These are phyloP conservation scores for Ethmia dodecea DNA, from an alignment of 2,888 invertebrate species.

Conservation along the genomic window DNA sequence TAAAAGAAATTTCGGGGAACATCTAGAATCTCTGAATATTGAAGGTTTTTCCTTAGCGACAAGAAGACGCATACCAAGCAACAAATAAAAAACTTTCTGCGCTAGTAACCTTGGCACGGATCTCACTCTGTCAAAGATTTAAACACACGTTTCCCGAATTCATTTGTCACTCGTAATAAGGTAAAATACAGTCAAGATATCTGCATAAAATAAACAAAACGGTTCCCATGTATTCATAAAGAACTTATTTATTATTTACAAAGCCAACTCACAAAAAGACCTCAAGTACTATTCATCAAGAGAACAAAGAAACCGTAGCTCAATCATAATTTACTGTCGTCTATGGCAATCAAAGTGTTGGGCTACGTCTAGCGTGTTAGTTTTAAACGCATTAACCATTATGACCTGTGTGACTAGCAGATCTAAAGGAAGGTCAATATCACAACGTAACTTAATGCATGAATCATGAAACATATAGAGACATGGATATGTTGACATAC, in stretches of 20 bases:
- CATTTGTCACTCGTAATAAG: conserved; percentile 42
- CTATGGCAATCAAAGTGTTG: conserved; percentile 18
- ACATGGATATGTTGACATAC: conserved; percentile 2
- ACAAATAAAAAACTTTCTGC: conserved; percentile 6
- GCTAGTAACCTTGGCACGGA: conserved; percentile 42
- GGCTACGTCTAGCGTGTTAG: conserved; percentile 21
- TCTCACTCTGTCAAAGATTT: conserved; percentile 38
- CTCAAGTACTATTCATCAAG: conserved; percentile 21
- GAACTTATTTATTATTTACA: conserved; percentile 1
- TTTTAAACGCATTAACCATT: conserved; percentile 12
- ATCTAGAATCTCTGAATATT: no score
- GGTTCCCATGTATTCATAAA: conserved; percentile 13
- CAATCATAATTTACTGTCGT: conserved; percentile 25
- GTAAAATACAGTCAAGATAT: conserved; percentile 24
- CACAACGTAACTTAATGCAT: not conserved
- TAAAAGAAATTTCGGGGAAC: no score
- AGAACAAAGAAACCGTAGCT: conserved; percentile 22
- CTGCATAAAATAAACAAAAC: conserved; percentile 15
- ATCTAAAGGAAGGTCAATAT: not conserved
- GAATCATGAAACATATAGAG: not conserved
- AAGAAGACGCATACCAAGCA: conserved; percentile 5
- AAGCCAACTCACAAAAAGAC: conserved; percentile 11
- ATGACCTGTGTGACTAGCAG: no score
- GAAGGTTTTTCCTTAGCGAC: conserved; percentile 7
- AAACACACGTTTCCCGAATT: conserved; percentile 42